Conservation (phyloP, 1,140 invertebrate genomes). For the Cephus cinctus region DNA sequence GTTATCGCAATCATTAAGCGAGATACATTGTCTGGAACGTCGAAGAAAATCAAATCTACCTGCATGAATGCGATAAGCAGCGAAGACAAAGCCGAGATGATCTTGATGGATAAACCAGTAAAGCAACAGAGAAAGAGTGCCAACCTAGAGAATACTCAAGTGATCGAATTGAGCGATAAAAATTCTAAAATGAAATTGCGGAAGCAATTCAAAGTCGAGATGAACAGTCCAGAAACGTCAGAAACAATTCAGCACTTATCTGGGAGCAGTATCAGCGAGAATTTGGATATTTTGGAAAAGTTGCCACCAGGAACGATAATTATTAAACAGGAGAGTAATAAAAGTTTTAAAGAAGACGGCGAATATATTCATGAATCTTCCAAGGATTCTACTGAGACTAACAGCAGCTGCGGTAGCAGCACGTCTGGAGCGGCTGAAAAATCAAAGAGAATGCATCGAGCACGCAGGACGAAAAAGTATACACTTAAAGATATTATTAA, state of each 20-base stretch:
- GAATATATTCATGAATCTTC: conserved; percentile 17
- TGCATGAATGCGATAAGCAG: background rate
- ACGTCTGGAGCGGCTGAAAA: conserved; percentile 19
- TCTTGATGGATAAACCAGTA: background rate
- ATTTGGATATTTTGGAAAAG: conserved; percentile 15
- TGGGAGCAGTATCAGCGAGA: conserved; percentile 8
- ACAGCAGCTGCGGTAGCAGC: conserved; percentile 19
- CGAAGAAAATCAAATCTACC: background rate
- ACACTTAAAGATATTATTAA: conserved; percentile 11
- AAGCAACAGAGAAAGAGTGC: background rate
- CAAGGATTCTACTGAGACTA: conserved; percentile 20
- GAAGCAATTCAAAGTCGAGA: conserved; percentile 21
- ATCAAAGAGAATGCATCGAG: conserved; percentile 19
- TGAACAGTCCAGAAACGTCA: conserved; percentile 1
- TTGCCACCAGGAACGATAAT: conserved; percentile 30
- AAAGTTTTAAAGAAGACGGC: conserved; percentile 8
- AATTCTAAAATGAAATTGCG: conserved; percentile 30
- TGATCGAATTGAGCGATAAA: conserved; percentile 30
- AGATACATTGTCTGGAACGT: background rate
- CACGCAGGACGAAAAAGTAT: conserved; percentile 23
- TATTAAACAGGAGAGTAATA: conserved; percentile 25
- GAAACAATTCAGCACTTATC: background rate
- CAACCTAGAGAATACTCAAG: conserved; percentile 2
- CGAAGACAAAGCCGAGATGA: background rate
- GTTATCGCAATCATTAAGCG: background rate